phyloP scores from a whole-genome alignment of 2,888 invertebrate species.

The Gymnocheta viridis region DNA sequence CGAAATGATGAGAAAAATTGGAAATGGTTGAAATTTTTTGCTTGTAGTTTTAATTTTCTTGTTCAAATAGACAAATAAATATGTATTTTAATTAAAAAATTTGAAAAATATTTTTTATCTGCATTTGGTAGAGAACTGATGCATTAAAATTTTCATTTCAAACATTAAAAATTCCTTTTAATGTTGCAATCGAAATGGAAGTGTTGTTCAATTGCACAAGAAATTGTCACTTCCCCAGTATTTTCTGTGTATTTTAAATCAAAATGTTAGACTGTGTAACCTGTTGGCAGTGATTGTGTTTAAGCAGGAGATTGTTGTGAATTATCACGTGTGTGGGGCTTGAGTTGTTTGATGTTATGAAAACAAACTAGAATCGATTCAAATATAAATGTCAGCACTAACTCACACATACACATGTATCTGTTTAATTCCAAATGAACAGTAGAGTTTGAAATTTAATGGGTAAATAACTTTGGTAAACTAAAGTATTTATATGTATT shows the following conservation, averaged over 20 bases:
- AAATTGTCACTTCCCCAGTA: conserved; percentile 3
- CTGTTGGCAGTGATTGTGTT: conserved; percentile 57
- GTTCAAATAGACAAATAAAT: conserved; percentile 49
- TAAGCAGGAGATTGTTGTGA: conserved; percentile 56
- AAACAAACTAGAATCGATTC: conserved; percentile 67
- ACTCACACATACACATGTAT: no score
- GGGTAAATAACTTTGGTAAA: background rate
- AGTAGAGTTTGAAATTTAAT: conserved; percentile 15
- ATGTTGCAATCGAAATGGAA: conserved; percentile 79
- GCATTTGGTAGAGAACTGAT: no score
- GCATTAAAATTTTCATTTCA: conserved; percentile 8
- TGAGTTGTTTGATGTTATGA: conserved; percentile 38
- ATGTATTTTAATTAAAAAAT: conserved; percentile 43
- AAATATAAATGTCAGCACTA: conserved; percentile 60
- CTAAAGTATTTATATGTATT: no score
- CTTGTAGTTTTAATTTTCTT: background rate
- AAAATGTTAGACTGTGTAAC: conserved; percentile 2
- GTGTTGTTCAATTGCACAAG: conserved; percentile 75
- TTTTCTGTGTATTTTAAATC: conserved; percentile 51
- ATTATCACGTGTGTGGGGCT: background rate
- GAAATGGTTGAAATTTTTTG: background rate
- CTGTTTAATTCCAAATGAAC: conserved; percentile 20
- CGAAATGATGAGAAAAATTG: background rate
- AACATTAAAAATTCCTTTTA: conserved; percentile 79
- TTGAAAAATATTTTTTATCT: background rate